Evolutionary conservation across 1,140 invertebrate species (phyloP), one percentile per base, ranked within the genome.

Genomic region (Anagrus nilaparvatae): DNA sequence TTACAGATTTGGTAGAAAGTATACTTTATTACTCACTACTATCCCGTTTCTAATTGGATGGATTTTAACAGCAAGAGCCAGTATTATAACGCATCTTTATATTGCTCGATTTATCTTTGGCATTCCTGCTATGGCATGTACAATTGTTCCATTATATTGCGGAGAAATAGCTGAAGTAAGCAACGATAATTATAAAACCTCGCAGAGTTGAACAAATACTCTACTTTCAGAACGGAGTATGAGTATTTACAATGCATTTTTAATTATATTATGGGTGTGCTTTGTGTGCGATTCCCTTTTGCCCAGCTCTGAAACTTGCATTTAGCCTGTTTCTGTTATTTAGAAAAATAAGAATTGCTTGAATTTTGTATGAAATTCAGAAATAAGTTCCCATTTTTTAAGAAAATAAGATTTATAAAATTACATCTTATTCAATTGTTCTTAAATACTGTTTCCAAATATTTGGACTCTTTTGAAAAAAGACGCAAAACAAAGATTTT

Each of bases 101-200:
- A 53, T 71, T 0, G 79, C 75, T 5, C 68, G 83, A 28, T 65
- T 86, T 24, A 56, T 82, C 24, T 75, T 75, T 54, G 88, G 88
- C n/a, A 55, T 88, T 8, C 76, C 73, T 4, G 84, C 86, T 2
- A 74, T 82, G 50, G 68, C 81, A 0, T 87, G 84, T 59, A 82
- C 86, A 0, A 75, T 78, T 13, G 71, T 80, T 3, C 87, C 87
- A 0, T 83, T 91, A 74, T 94, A 92, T 60, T 76, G 87, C 42
- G 85, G 86, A 18, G 88, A 92, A 69, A 88, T 90, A 29, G 80
- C 87, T 3, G 84, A 87, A 51, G 78, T 78, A 58, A 69, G 55
- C 46, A 25, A 31, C 5, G 6, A 16, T 31, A 6, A 6, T 16
- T n/a, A 9, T 5, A 7, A 25, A 25, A 7, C 14, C 9, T 31